Base-by-base conservation (phyloP, 2,113 vertebrate genomes). In the Sclerurus mexicanus region DNA sequence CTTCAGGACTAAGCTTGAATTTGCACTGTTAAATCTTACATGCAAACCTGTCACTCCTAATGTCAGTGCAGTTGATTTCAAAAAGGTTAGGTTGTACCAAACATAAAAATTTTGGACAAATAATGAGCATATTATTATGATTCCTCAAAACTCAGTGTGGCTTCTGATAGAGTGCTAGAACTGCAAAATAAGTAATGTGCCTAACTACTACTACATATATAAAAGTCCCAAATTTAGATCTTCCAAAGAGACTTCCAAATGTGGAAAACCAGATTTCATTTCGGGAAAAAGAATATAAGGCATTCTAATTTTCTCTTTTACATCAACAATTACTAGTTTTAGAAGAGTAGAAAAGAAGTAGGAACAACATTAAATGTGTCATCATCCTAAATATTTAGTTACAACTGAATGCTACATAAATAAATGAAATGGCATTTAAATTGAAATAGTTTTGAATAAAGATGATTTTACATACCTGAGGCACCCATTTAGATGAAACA, bases 401-500 rank as follows among this genome's bases (percentile, higher is more conserved):
- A 55, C 20, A 83, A 59, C 18, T 76, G 12, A 83, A 72, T 47
- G 15, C 50, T 72, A 85, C 13, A 67, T 12, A 91, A 77, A 73
- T 63, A 77, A 92, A 71, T 30, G 7, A 19, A 84, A 88, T 37
- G 8, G 21, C 17, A 44, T 49, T 88, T 81, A 89, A 90, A 74
- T 27, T 53, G 12, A 86, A 84, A 81, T 23, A 77, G 60, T 73
- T 94, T 31, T 58, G 52, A 84, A 80, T 22, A 6, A 17, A 56
- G 33, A 47, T 7, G 7, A 74, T 63, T 85, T 90, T 76, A 87
- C 98, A 93, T 99, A 99, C 99, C 99, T 99, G 99, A 37, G 99
- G 99, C 44, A 99, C 98, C 99, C 99, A 99, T 98, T 98, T 99
- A 97, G 99, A 99, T 92, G 99, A 99, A 88, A 99, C 99, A 91